Evolutionary conservation across 2,888 invertebrate species (phyloP).

Genomic region (Cryptophagus acutangulus): DNA sequence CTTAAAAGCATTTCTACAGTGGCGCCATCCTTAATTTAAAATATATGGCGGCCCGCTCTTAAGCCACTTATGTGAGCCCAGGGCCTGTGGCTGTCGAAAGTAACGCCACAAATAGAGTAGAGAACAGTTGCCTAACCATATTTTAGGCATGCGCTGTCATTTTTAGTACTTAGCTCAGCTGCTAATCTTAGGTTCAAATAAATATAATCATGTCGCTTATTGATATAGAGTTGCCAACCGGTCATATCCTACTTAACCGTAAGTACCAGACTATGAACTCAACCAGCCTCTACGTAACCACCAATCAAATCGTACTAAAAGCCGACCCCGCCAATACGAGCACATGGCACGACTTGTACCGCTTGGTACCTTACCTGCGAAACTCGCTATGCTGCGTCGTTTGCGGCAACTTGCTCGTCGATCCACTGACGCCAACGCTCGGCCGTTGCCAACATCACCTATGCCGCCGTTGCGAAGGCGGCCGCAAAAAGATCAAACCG

Average conservation of each 20-base stretch:
- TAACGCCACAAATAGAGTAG: too few relatives aligned
- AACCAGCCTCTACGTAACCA: constrained; percentile 75
- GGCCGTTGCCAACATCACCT: constrained; percentile 85
- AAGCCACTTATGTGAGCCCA: too few relatives aligned
- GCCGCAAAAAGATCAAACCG: constrained; percentile 78
- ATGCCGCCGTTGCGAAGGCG: constrained; percentile 78
- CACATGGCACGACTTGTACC: constrained; percentile 75
- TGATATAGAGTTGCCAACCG: too few relatives aligned
- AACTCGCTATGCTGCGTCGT: constrained; percentile 87
- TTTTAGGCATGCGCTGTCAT: too few relatives aligned
- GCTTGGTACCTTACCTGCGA: constrained; percentile 77
- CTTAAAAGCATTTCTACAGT: too few relatives aligned
- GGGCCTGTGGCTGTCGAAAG: too few relatives aligned
- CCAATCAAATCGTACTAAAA: constrained; percentile 73
- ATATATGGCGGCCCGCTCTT: too few relatives aligned
- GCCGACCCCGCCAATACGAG: constrained; percentile 67
- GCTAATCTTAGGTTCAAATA: too few relatives aligned
- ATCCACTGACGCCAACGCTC: constrained; percentile 74
- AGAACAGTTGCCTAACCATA: too few relatives aligned
- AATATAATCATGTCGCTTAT: too few relatives aligned
- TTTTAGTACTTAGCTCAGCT: too few relatives aligned
- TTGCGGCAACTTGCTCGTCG: constrained; percentile 75
- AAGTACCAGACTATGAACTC: constrained; percentile 75
- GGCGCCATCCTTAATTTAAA: too few relatives aligned
- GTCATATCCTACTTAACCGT: constrained; percentile 26